Conservation (phyloP, 2,888 invertebrate genomes). For the Heliothis peltigera region DNA sequence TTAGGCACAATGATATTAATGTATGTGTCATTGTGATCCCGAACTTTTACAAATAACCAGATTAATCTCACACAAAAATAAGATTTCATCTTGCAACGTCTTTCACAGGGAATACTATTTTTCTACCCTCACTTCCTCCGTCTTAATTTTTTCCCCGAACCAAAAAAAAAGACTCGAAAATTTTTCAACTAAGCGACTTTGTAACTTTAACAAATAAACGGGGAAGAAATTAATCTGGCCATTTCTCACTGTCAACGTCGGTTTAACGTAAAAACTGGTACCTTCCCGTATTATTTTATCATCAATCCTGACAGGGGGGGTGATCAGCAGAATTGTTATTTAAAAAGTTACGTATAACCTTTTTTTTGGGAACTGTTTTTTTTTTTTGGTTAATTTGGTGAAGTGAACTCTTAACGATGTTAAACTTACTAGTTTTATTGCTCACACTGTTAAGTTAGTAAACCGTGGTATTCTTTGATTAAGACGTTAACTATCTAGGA, state of each 20-base stretch:
- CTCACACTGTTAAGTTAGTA: neutral
- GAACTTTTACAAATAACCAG: no score
- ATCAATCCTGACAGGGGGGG: slow-evolving; percentile 53
- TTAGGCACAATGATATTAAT: no score
- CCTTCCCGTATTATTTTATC: slow-evolving; percentile 59
- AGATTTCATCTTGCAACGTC: neutral
- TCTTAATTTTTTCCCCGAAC: slow-evolving; percentile 27
- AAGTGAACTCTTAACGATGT: no score
- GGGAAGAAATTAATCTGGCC: slow-evolving; percentile 65
- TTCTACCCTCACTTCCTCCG: neutral
- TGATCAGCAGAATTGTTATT: slow-evolving; percentile 42
- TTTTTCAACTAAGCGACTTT: slow-evolving; percentile 57
- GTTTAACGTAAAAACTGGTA: slow-evolving; percentile 63
- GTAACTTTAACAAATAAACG: slow-evolving; percentile 58
- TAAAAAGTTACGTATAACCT: slow-evolving; percentile 19
- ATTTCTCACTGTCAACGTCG: slow-evolving; percentile 67
- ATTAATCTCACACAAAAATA: neutral
- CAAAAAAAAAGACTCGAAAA: slow-evolving; percentile 48
- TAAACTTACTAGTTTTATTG: no score
- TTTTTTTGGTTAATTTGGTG: slow-evolving; percentile 6
- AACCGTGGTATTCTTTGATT: no score
- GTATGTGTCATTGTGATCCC: no score
- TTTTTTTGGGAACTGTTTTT: slow-evolving; percentile 20
- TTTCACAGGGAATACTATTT: slow-evolving; percentile 3
- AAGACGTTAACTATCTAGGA: no score